These are phyloP conservation scores for Ovis aries DNA, from an alignment of 2,113 vertebrate genomes.

Conservation along the genomic window DNA sequence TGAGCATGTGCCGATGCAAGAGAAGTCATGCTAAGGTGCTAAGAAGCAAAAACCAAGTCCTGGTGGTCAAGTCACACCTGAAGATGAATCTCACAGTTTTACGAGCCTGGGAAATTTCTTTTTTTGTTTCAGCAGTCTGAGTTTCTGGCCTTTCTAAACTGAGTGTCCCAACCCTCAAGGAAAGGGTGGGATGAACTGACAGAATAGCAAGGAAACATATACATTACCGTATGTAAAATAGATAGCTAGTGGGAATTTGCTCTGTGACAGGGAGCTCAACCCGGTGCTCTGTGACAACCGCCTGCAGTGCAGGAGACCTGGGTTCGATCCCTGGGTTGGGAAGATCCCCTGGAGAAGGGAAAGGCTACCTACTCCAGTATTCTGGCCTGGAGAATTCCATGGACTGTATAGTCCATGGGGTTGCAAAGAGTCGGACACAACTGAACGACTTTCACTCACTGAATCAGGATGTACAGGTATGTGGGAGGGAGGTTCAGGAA, in stretches of 20 bases:
- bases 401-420: background rate
- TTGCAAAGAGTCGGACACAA: background rate
- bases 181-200: background rate
- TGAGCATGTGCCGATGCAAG: background rate
- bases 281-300: background rate
- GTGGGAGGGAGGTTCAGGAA: background rate
- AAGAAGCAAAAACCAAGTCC: background rate
- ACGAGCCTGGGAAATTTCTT: background rate
- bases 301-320: background rate
- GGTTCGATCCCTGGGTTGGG: background rate
- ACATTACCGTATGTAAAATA: background rate
- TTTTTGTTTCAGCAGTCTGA: background rate
- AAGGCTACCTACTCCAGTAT: background rate
- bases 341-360: background rate
- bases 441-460: background rate
- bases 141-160: background rate
- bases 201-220: background rate
- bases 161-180: background rate
- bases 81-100: background rate
- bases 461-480: background rate
- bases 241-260: background rate
- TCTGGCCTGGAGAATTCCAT: background rate
- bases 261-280: background rate
- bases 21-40: background rate
- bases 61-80: background rate